Evolutionary conservation across 2,888 invertebrate species (phyloP), one percentile per base, ranked within the genome.

Genomic region (Argyresthia goedartella): DNA sequence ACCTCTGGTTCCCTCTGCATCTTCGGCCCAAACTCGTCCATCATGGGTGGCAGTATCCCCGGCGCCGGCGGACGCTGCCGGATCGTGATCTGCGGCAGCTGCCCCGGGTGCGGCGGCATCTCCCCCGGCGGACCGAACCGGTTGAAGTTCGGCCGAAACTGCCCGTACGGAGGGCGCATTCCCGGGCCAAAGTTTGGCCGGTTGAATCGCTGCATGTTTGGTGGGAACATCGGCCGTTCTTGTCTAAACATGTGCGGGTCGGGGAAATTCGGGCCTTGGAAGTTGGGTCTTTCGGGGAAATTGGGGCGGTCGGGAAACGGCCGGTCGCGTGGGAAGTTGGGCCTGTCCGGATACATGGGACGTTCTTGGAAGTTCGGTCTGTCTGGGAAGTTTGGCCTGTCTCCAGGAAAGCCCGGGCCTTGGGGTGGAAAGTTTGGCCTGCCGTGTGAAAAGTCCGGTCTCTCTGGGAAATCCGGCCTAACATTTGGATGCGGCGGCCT

Each of bases 61-160:
- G 50, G 41, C 8, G 74, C 66, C 35, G 69, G 35, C 0, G 67
- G 60, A n/a, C n/a, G n/a, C 48, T 79, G 81, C 0, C 78, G 61
- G 8, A 80, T 75, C 0, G 77, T 77, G 53, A 81, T 73, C 71
- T 81, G 81, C 0, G 81, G 81, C 56, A 78, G 61, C 25, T 69
- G 48, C 59, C 65, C 1, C 33, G 4, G 25, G 14, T 43, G 42
- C 8, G 42, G 50, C 13, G n/a, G 15, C n/a, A 51, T 14, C 34
- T 51, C 44, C 1, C 41, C 14, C n/a, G n/a, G n/a, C 8, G 50
- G 50, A 4, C 44, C 44, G 33, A 51, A 51, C 11, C 44, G 33
- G 44, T 50, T 49, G 49, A 50, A 51, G 11, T 9, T 14, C 4
- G 50, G 50, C 4, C 43, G 34, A 15, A 14, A 44, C 15, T 25